Conservation (phyloP, 2,113 vertebrate species). For the Neodon shergylaensis region DNA sequence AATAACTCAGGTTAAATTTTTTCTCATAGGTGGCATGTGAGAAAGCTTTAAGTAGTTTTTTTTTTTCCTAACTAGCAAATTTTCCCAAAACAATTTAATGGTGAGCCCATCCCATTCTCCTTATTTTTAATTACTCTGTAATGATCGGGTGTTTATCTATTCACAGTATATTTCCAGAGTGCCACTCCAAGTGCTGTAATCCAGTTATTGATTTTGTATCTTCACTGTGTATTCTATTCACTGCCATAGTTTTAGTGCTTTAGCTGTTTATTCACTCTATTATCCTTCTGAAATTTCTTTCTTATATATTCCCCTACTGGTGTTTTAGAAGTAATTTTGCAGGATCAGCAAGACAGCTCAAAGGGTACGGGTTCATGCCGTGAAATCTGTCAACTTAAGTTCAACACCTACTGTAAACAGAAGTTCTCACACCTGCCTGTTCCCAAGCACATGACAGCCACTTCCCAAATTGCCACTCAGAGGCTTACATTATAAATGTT, state of each 20-base stretch:
- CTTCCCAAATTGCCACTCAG: too few relatives aligned
- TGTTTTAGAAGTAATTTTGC: constrained; percentile 12
- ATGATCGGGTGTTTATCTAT: neutral
- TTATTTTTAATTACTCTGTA: neutral
- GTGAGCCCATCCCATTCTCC: neutral
- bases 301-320: neutral
- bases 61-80: constrained; percentile 34
- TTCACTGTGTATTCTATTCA: neutral
- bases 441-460: too few relatives aligned
- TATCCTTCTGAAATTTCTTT: constrained; percentile 21
- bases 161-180: neutral
- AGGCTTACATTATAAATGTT: too few relatives aligned
- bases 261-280: neutral
- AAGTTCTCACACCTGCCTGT: too few relatives aligned
- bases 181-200: neutral
- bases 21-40: neutral
- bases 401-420: too few relatives aligned
- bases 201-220: neutral
- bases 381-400: neutral
- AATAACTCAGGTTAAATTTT: neutral
- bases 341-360: neutral
- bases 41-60: neutral
- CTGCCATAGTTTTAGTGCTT: neutral
- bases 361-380: too few relatives aligned
- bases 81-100: neutral